A percentile compares a stretch with the other conserved stretches of the same genome.
These are phyloP conservation scores for Poecilobothrus nobilitatus DNA, from an alignment of 2,888 invertebrate genomes.

Conservation along the genomic window DNA sequence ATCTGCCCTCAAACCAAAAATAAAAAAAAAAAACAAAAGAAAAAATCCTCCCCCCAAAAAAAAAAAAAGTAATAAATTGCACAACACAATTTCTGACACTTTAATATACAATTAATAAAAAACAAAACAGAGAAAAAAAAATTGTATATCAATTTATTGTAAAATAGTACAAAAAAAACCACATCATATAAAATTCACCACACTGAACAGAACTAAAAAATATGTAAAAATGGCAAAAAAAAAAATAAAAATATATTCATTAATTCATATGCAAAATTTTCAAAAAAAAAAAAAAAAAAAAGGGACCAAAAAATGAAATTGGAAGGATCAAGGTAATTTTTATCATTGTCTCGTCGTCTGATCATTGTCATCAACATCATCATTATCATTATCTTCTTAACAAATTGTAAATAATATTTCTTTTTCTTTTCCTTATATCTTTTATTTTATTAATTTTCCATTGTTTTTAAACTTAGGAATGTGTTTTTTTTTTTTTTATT, in stretches of 20 bases:
- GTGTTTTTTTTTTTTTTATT: not conserved
- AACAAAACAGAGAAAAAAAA: not conserved
- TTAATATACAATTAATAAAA: not conserved
- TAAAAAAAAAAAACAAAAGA: not conserved
- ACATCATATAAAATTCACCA: too few relatives aligned
- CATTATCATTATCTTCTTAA: not conserved
- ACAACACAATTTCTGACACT: not conserved
- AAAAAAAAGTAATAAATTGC: not conserved
- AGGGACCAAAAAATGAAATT: too few relatives aligned
- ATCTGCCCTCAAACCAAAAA: not conserved
- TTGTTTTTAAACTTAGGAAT: not conserved
- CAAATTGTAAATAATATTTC: not conserved
- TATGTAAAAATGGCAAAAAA: not conserved
- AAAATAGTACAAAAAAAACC: too few relatives aligned
- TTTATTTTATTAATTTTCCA: not conserved
- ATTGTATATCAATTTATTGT: too few relatives aligned
- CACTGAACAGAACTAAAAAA: not conserved
- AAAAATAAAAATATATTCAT: too few relatives aligned
- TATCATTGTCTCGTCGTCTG: not conserved
- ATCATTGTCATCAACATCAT: not conserved
- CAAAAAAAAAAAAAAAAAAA: too few relatives aligned
- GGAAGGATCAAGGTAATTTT: not conserved
- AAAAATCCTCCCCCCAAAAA: not conserved
- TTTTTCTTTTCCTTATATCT: not conserved
- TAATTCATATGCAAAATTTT: too few relatives aligned